Percentiles rank a stretch among this genome's conserved stretches.
Evolutionary conservation across 2,113 vertebrate genomes (phyloP).

Genomic region (Lepidothrix coronata): DNA sequence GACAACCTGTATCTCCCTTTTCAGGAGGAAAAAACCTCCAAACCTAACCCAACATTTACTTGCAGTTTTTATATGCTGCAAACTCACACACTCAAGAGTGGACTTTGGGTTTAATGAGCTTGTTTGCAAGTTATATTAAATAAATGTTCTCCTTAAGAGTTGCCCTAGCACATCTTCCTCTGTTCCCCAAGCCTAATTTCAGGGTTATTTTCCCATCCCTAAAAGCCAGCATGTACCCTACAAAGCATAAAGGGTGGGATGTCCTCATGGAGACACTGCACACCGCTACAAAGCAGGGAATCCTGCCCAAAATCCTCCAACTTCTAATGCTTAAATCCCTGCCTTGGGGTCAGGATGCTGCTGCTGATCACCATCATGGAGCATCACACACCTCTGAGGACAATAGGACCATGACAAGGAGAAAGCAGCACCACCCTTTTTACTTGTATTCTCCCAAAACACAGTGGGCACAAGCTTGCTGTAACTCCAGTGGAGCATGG

Average conservation of each 20-base stretch:
- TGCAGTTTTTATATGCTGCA: background rate
- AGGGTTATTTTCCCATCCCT: background rate
- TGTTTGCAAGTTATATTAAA: background rate
- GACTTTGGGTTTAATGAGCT: background rate
- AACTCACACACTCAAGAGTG: background rate
- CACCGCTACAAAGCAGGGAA: background rate
- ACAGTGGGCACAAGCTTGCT: background rate
- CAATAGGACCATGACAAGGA: background rate
- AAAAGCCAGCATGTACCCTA: background rate
- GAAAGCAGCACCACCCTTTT: background rate
- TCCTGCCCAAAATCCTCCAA: background rate
- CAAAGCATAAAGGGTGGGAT: fast-evolving
- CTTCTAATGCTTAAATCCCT: background rate
- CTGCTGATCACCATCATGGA: background rate
- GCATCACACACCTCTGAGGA: background rate
- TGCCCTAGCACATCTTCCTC: fast-evolving
- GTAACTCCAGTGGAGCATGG: background rate
- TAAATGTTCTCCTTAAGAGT: fast-evolving
- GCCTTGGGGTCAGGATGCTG: background rate
- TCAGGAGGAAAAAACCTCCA: background rate
- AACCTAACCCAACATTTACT: background rate
- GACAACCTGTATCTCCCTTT: background rate
- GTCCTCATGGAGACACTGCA: fast-evolving
- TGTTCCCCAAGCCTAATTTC: background rate
- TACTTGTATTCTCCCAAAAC: background rate